phyloP scores from a whole-genome alignment of 2,888 invertebrate species.

The Drosophila bunnanda region DNA sequence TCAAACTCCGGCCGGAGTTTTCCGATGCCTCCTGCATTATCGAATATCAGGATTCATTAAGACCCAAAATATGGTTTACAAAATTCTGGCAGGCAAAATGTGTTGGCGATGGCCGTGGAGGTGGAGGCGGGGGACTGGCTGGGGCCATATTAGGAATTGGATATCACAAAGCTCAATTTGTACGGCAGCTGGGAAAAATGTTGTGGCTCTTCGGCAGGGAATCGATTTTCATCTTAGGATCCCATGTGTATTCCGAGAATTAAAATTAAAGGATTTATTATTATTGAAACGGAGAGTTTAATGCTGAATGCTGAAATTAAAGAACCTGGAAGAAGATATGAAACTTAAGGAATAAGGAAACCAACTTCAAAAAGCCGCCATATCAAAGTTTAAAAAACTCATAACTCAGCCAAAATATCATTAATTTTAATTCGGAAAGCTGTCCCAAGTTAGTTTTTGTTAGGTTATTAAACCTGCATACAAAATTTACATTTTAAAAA shows the following conservation, averaged over 20 bases:
- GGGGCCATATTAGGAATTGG: conserved; percentile 27
- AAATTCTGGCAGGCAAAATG: conserved; percentile 33
- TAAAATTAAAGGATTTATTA: background rate
- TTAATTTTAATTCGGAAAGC: too few relatives aligned
- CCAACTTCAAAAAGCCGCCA: too few relatives aligned
- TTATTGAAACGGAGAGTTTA: too few relatives aligned
- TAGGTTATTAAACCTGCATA: too few relatives aligned
- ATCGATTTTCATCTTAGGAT: conserved; percentile 12
- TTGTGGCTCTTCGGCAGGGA: conserved; percentile 4
- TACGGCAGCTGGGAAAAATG: conserved; percentile 12
- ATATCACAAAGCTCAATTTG: conserved; percentile 20
- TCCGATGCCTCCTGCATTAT: conserved; percentile 64
- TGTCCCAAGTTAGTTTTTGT: too few relatives aligned
- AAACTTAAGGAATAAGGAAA: too few relatives aligned
- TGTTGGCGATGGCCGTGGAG: background rate
- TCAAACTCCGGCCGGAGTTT: conserved; percentile 41
- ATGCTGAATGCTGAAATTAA: too few relatives aligned
- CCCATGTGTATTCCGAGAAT: background rate
- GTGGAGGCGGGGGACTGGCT: background rate
- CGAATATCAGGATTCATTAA: conserved; percentile 81
- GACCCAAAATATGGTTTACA: conserved; percentile 63
- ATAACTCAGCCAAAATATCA: too few relatives aligned
- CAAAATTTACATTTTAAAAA: too few relatives aligned
- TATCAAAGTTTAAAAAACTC: too few relatives aligned
- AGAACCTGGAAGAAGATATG: too few relatives aligned